Evolutionary conservation across 2,888 invertebrate species (phyloP).

Genomic region (Drosophila meridionalis): DNA sequence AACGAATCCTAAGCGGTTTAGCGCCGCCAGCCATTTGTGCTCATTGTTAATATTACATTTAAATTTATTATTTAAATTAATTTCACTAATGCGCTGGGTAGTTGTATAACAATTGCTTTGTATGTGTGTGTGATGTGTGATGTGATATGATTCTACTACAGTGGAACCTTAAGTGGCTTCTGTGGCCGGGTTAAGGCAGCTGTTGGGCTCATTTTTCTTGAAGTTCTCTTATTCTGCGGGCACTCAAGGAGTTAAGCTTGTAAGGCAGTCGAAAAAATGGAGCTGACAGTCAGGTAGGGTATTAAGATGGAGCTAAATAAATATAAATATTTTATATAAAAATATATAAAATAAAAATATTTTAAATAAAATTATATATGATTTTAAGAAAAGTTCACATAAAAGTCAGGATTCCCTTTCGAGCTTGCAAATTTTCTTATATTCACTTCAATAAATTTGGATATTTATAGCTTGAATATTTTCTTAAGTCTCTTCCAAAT

Average conservation of each 20-base stretch:
- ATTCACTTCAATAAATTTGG: too few species aligned
- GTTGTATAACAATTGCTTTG: slow-evolving; percentile 46
- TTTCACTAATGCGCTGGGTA: slow-evolving; percentile 49
- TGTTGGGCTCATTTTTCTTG: slow-evolving; percentile 5
- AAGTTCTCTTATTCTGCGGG: slow-evolving; percentile 41
- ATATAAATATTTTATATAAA: too few species aligned
- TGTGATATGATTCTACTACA: slow-evolving; percentile 17
- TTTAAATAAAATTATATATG: too few species aligned
- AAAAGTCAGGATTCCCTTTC: too few species aligned
- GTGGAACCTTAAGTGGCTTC: slow-evolving; percentile 32
- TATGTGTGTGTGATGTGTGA: slow-evolving; percentile 3
- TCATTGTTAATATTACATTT: slow-evolving; percentile 43
- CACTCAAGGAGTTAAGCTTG: slow-evolving; percentile 32
- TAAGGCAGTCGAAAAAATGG: slow-evolving; percentile 12
- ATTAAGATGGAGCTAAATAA: not conserved
- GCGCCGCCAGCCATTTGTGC: slow-evolving; percentile 28
- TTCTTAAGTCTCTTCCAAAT: too few species aligned
- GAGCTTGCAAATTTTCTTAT: too few species aligned
- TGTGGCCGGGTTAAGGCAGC: slow-evolving; percentile 38
- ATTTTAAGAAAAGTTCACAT: too few species aligned
- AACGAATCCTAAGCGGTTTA: slow-evolving; percentile 75
- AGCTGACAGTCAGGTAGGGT: not conserved
- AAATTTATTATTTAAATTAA: slow-evolving; percentile 76
- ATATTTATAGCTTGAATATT: too few species aligned
- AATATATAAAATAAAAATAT: too few species aligned